phyloP scores from a whole-genome alignment of 2,888 invertebrate species.

The Drosophila cognata region DNA sequence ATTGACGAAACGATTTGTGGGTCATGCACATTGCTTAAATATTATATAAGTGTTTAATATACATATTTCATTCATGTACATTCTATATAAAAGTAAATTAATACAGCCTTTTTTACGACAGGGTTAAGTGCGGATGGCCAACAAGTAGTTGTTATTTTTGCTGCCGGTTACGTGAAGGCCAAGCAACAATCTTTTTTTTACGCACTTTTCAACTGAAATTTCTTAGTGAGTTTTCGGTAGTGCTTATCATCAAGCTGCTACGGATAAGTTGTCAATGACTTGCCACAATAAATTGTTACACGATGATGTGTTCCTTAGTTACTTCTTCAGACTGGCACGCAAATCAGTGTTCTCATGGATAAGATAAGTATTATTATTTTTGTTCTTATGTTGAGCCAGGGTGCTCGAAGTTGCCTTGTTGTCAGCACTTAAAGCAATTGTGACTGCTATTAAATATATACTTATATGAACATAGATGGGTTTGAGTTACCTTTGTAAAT shows the following conservation, averaged over 20 bases:
- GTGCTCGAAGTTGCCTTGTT: not conserved
- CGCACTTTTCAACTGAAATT: conserved; percentile 57
- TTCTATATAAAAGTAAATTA: conserved; percentile 51
- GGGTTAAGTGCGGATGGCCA: conserved; percentile 75
- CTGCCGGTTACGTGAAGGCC: conserved; percentile 56
- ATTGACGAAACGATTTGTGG: conserved; percentile 71
- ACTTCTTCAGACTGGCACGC: conserved; percentile 12
- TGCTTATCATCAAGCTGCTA: not conserved
- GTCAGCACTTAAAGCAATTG: conserved; percentile 22
- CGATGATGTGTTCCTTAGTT: conserved; percentile 1
- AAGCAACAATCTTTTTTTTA: conserved; percentile 70
- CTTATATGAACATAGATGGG: conserved; percentile 5
- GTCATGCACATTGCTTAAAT: conserved; percentile 60
- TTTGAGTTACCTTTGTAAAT: not conserved
- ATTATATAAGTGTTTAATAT: conserved; percentile 13
- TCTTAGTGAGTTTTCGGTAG: conserved; percentile 16
- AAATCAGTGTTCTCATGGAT: conserved; percentile 36
- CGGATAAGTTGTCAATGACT: not conserved
- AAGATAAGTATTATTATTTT: conserved; percentile 43
- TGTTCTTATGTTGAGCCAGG: not conserved
- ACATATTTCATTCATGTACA: conserved; percentile 12
- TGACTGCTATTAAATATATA: conserved; percentile 29
- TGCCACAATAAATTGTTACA: conserved; percentile 1
- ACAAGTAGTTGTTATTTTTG: conserved; percentile 37
- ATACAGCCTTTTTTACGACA: conserved; percentile 71